Evolutionary conservation across 2,888 invertebrate genomes (phyloP), one percentile per base, ranked within the genome.

Genomic region (Yponomeuta cagnagella): DNA sequence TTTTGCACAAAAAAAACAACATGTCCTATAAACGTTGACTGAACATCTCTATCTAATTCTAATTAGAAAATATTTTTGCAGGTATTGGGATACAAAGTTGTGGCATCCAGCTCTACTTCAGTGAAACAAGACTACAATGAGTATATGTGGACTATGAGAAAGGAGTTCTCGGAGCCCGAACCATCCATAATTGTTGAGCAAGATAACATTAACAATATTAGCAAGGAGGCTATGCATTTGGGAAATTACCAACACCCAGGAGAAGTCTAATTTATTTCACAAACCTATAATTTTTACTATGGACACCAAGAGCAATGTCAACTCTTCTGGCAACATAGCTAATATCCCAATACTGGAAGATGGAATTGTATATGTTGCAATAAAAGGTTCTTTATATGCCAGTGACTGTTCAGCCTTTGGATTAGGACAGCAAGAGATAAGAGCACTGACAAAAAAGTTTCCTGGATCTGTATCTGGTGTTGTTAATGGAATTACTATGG

Each of bases 81-180:
- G 94, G 96, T 97, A 73, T 93, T 97, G 77, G 97, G 97, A 70
- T 97, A 97, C 88, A 96, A 96, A 89, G 97, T 97, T 71, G 96
- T 97, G 70, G 96, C 97, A 72, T 97, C 97, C 23, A 96, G 97
- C 74, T 96, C 96, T 71, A 96, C 96, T 70, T 95, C 96, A 74
- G 96, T 97, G 37, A 96, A 96, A 85, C 96, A 96, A 87, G 96
- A 97, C 83, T 96, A 96, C 83, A 96, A 96, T 93, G 97, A 97
- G 84, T 97, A 97, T 80, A 97, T 97, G 96, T 97, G 97, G 97
- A 97, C 97, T 88, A 96, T 97, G 96, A 95, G 97, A 93, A 96
- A 96, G 85, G 97, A 97, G 78, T 97, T 97, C 85, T 93, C 95
- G 65, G 96, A 96, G 80, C 97, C 96, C 71, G 97, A 97, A 85